phyloP scores from a whole-genome alignment of 2,888 invertebrate genomes.

The Listrodromus nycthemerus region DNA sequence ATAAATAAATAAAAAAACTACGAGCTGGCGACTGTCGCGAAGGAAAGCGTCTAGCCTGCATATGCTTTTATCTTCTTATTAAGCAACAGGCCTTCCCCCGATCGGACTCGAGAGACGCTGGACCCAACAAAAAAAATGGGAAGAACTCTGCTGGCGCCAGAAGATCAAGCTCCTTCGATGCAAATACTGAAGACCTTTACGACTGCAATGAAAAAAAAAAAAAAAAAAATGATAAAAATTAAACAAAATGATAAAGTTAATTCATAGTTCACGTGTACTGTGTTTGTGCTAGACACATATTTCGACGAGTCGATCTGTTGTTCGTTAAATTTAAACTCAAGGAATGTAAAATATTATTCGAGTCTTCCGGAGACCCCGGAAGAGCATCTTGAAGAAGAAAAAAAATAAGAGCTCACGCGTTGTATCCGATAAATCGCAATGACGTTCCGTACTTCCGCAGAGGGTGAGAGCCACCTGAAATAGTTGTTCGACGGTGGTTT shows the following conservation, averaged over 20 bases:
- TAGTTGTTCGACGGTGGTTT: constrained; percentile 35
- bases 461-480: constrained; percentile 63
- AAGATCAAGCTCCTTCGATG: background rate
- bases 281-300: constrained; percentile 4
- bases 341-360: constrained; percentile 36
- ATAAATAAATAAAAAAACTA: constrained; percentile 35
- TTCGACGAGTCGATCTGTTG: constrained; percentile 31
- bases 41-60: constrained; percentile 70
- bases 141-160: background rate
- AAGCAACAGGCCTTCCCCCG: constrained; percentile 41
- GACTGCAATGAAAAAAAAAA: background rate
- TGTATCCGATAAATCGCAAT: constrained; percentile 65
- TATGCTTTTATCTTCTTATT: constrained; percentile 56
- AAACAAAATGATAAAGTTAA: background rate
- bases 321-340: constrained; percentile 46
- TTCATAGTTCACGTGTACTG: background rate
- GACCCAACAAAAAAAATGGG: background rate
- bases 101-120: constrained; percentile 18
- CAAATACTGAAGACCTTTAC: background rate
- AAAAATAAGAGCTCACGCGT: constrained; percentile 28
- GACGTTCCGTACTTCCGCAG: constrained; percentile 65
- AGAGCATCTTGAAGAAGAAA: background rate
- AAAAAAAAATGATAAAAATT: background rate
- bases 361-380: constrained; percentile 36
- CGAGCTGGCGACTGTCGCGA: constrained; percentile 55